phyloP scores from a whole-genome alignment of 2,797 vertebrate genomes.

The Tapera naevia region DNA sequence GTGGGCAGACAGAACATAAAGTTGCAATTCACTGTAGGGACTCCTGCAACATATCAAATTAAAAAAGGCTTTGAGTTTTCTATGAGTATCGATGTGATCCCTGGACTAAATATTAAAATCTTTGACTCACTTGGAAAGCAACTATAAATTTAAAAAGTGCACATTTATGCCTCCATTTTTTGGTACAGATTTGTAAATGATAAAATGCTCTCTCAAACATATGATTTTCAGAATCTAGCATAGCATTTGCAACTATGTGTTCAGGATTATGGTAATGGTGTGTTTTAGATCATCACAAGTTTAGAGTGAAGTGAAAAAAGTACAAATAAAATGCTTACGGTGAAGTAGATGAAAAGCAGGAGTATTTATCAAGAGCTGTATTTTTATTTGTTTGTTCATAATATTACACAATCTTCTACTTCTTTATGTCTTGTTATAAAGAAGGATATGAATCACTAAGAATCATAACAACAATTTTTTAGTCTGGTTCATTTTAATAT shows the following conservation, averaged over 20 bases:
- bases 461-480: not conserved
- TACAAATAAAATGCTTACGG: not conserved
- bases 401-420: not conserved
- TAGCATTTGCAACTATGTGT: not conserved
- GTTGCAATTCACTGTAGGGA: not conserved
- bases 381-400: not conserved
- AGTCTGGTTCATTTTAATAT: not conserved
- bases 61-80: not conserved
- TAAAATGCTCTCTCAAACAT: not conserved
- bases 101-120: not conserved
- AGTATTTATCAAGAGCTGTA: not conserved
- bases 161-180: not conserved
- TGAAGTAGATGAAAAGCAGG: not conserved
- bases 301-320: not conserved
- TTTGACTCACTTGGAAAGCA: not conserved
- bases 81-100: not conserved
- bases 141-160: not conserved
- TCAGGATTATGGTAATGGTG: not conserved
- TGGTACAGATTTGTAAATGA: not conserved
- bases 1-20: not conserved
- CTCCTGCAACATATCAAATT: not conserved
- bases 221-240: not conserved
- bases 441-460: not conserved
- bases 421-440: not conserved
- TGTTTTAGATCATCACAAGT: not conserved